phyloP scores from a whole-genome alignment of 2,888 invertebrate species.

The Venusia cambrica region DNA sequence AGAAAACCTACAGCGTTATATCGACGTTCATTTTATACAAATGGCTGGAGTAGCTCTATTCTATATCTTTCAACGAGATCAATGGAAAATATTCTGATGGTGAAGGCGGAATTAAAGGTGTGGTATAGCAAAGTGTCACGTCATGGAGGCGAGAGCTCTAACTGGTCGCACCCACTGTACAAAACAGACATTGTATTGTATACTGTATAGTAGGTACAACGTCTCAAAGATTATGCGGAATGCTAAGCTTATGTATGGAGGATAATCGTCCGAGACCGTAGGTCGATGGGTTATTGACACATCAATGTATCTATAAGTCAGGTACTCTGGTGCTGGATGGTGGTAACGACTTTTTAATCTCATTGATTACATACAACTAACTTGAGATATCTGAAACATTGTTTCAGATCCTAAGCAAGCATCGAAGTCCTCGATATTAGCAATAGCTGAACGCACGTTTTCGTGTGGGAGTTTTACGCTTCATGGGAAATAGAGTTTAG shows the following conservation, averaged over 20 bases:
- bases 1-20: too few species aligned
- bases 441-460: too few species aligned
- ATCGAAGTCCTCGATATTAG: too few species aligned
- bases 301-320: slow-evolving; percentile 37
- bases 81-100: slow-evolving; percentile 21
- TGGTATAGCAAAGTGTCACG: slow-evolving; percentile 33
- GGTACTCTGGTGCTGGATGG: too few species aligned
- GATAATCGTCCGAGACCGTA: slow-evolving; percentile 9
- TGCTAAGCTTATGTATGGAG: background rate
- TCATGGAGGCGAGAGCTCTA: slow-evolving; percentile 56
- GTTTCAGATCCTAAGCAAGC: too few species aligned
- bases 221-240: slow-evolving; percentile 11
- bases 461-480: slow-evolving; percentile 1
- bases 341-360: too few species aligned
- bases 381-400: too few species aligned
- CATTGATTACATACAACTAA: too few species aligned
- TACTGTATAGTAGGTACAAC: slow-evolving; percentile 10
- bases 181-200: slow-evolving; percentile 11
- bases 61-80: slow-evolving; percentile 9
- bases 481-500: background rate
- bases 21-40: slow-evolving; percentile 3
- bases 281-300: slow-evolving; percentile 48
- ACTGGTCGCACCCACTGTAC: slow-evolving; percentile 44
- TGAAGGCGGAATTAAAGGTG: slow-evolving; percentile 32
- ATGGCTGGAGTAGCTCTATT: slow-evolving; percentile 2